A percentile compares a stretch with the other conserved stretches of the same genome.
Conservation (phyloP, 2,888 invertebrate species). For the Luperina testacea region DNA sequence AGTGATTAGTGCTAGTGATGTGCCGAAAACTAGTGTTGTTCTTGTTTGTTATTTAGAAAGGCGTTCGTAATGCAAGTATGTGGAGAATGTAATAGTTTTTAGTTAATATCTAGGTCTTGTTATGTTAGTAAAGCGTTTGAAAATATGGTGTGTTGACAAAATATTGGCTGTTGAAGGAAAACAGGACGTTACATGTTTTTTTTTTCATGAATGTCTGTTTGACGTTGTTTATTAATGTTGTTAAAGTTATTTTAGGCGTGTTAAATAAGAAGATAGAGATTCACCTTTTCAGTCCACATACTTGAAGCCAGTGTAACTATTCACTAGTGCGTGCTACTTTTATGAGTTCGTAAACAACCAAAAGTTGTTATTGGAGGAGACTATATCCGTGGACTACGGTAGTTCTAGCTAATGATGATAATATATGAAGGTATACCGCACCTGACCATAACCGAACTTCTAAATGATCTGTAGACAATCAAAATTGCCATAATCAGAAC, state of each 20-base stretch:
- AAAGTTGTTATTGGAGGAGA: not conserved
- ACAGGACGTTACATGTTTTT: not conserved
- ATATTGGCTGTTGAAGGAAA: constrained; percentile 18
- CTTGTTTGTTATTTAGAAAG: constrained; percentile 43
- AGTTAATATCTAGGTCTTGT: constrained; percentile 62
- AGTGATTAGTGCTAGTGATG: constrained; percentile 61
- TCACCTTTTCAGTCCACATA: not conserved
- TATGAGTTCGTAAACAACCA: not conserved
- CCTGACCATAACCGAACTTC: not conserved
- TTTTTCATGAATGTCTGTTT: not conserved
- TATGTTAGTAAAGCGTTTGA: constrained; percentile 25
- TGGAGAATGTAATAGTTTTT: constrained; percentile 51
- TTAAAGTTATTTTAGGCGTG: not conserved
- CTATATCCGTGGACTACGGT: not conserved
- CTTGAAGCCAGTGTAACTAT: not conserved
- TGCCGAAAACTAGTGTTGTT: constrained; percentile 41
- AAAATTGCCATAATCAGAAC: constrained; percentile 16
- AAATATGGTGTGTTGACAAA: constrained; percentile 54
- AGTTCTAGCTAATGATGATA: not conserved
- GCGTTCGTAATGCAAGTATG: constrained; percentile 63
- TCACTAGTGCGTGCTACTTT: not conserved
- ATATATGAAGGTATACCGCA: not conserved
- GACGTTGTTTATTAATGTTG: too few relatives aligned
- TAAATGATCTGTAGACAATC: constrained; percentile 10
- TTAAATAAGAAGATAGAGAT: not conserved